Percentiles rank a stretch among this genome's conserved stretches.
These are phyloP conservation scores for Macaria notata DNA, from an alignment of 2,888 invertebrate genomes.

Conservation along the genomic window DNA sequence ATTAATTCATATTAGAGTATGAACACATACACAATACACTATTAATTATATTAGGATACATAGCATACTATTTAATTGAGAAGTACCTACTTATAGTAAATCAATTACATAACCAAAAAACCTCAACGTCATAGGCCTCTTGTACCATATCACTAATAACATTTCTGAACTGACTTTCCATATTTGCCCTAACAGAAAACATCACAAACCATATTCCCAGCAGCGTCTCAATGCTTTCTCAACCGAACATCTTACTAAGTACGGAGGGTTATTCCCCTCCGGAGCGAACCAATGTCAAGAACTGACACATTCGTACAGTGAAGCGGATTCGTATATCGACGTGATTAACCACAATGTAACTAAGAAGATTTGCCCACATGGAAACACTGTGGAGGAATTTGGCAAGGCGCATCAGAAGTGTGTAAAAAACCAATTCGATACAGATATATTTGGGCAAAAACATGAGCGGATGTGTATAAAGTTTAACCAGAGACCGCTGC, in stretches of 20 bases:
- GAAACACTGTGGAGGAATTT: conserved; percentile 74
- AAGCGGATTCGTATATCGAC: conserved; percentile 75
- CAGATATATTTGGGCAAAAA: conserved; percentile 62
- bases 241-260: conserved; percentile 77
- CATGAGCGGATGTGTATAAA: conserved; percentile 79
- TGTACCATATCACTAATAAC: conserved; percentile 31
- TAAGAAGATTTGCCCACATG: conserved; percentile 73
- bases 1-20: too few species aligned
- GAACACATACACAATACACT: too few species aligned
- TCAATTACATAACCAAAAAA: conserved; percentile 12
- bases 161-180: conserved; percentile 56
- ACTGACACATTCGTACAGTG: conserved; percentile 74
- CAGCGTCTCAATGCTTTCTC: conserved; percentile 80
- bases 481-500: conserved; percentile 75
- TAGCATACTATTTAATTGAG: too few species aligned
- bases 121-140: conserved; percentile 21
- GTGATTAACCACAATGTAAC: conserved; percentile 62
- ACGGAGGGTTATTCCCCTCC: conserved; percentile 75
- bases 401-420: conserved; percentile 79
- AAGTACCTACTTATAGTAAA: too few species aligned
- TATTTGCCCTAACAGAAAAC: conserved; percentile 75
- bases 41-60: too few species aligned
- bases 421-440: conserved; percentile 66
- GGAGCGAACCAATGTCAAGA: conserved; percentile 76
- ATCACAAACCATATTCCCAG: conserved; percentile 79